Evolutionary conservation across 1,140 invertebrate species (phyloP).

Genomic region (Zophobas morio): DNA sequence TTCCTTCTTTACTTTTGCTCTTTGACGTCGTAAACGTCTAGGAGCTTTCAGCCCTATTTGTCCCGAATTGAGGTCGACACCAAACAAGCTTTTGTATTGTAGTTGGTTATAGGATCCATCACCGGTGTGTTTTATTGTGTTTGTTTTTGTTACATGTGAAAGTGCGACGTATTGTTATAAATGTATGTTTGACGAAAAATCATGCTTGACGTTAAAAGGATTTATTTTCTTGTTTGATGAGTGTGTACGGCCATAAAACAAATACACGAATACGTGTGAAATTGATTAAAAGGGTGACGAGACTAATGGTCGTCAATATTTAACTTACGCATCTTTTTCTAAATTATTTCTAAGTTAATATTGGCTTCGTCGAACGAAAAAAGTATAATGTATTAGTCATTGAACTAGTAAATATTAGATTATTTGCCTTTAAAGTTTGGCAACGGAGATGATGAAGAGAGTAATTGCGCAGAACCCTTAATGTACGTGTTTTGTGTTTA

Average conservation of each 20-base stretch:
- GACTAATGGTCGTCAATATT: slow-evolving; percentile 18
- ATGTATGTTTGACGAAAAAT: slow-evolving; percentile 37
- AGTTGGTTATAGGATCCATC: slow-evolving; percentile 30
- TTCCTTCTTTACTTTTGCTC: slow-evolving; percentile 3
- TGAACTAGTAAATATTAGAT: no score
- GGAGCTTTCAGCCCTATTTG: slow-evolving; percentile 42
- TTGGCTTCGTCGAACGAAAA: no score
- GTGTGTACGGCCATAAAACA: slow-evolving; percentile 13
- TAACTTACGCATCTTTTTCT: not conserved
- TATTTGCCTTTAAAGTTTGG: no score
- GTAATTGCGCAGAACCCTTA: no score
- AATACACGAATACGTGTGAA: slow-evolving; percentile 20
- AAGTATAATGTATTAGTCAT: no score
- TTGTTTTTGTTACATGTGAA: slow-evolving; percentile 42
- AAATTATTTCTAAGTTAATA: no score
- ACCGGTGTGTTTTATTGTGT: slow-evolving; percentile 40
- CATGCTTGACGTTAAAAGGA: slow-evolving; percentile 25
- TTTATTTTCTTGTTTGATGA: slow-evolving; percentile 36
- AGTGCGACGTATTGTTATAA: slow-evolving; percentile 34
- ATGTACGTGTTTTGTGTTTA: no score
- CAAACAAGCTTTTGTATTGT: slow-evolving; percentile 31
- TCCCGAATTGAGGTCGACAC: slow-evolving; percentile 34
- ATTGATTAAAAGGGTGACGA: slow-evolving; percentile 24
- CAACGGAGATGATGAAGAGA: no score
- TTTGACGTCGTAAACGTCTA: slow-evolving; percentile 39